Conservation (phyloP, 2,797 vertebrate species). For the Neomorphus geoffroyi region DNA sequence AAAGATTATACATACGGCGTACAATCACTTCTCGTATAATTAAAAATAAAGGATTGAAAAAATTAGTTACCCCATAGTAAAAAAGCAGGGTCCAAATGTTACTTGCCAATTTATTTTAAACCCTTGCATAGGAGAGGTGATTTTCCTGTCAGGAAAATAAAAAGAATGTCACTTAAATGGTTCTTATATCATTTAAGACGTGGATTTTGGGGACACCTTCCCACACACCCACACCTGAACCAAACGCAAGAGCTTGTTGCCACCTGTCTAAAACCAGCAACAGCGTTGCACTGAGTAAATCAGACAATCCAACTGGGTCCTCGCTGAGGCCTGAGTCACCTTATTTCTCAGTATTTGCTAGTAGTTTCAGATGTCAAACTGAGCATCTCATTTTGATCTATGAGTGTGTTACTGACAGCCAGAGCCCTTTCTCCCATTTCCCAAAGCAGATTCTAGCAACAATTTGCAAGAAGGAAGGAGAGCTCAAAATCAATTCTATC, state of each 20-base stretch:
- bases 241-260: background rate
- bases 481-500: background rate
- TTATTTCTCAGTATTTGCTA: background rate
- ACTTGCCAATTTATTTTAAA: background rate
- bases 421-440: background rate
- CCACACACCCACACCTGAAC: background rate
- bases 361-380: background rate
- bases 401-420: background rate
- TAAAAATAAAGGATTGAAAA: background rate
- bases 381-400: background rate
- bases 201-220: background rate
- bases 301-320: fast-evolving
- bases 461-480: background rate
- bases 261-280: background rate
- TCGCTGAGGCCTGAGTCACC: background rate
- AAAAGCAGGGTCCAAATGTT: background rate
- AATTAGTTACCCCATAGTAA: background rate
- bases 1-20: background rate
- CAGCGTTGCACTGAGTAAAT: background rate
- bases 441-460: background rate
- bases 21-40: background rate
- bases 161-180: background rate
- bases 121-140: background rate
- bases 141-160: background rate
- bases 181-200: background rate